Conservation (phyloP, 2,888 invertebrate species). For the Andrena fulva region DNA sequence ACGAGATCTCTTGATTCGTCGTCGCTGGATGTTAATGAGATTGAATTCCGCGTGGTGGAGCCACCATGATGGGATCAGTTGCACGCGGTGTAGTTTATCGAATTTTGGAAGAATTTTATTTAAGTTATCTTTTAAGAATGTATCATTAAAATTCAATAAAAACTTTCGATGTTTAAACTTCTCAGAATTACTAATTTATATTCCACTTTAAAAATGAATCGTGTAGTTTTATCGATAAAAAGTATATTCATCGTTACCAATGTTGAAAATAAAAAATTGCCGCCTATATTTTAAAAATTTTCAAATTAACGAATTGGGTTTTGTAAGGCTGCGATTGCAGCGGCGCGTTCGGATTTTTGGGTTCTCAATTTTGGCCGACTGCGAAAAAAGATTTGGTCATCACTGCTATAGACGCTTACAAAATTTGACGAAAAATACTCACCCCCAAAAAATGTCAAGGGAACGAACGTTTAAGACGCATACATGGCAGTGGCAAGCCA, state of each 20-base stretch:
- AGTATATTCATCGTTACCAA: too few relatives aligned
- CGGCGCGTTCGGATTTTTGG: not conserved
- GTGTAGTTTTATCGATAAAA: too few relatives aligned
- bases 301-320: slow-evolving; percentile 14
- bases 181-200: too few relatives aligned
- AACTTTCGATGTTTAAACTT: too few relatives aligned
- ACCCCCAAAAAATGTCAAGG: not conserved
- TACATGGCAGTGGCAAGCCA: not conserved
- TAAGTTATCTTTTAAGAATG: too few relatives aligned
- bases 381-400: too few relatives aligned
- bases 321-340: not conserved
- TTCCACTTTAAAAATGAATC: too few relatives aligned
- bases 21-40: slow-evolving; percentile 49
- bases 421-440: not conserved
- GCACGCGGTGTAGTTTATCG: not conserved
- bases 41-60: slow-evolving; percentile 18
- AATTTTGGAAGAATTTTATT: not conserved
- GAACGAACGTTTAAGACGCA: too few relatives aligned
- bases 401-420: too few relatives aligned
- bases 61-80: not conserved
- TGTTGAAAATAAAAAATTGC: too few relatives aligned
- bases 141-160: too few relatives aligned
- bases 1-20: slow-evolving; percentile 22
- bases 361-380: not conserved
- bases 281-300: not conserved